Conservation (phyloP, 2,888 invertebrate genomes). For the Hipparchia semele region DNA sequence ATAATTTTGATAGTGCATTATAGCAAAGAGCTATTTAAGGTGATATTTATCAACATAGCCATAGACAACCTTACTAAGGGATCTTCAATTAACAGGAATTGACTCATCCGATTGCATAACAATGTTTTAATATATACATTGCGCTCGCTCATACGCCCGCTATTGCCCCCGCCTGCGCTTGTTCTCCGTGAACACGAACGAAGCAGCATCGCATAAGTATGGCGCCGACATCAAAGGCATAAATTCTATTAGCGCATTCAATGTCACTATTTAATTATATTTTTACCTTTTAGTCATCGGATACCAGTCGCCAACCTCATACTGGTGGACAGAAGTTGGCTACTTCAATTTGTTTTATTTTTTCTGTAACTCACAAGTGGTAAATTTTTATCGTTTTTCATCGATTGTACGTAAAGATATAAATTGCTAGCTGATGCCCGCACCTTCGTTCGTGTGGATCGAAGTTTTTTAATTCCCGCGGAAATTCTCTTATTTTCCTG, state of each 20-base stretch:
- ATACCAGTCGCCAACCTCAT: neutral
- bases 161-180: neutral
- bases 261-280: conserved; percentile 14
- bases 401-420: neutral
- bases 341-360: neutral
- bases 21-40: too few relatives aligned
- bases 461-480: too few relatives aligned
- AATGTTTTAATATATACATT: too few relatives aligned
- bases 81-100: too few relatives aligned
- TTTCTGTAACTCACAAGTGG: neutral
- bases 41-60: too few relatives aligned
- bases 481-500: too few relatives aligned
- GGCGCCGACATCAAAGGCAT: conserved; percentile 23
- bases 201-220: neutral
- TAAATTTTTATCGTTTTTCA: neutral
- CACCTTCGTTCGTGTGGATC: too few relatives aligned
- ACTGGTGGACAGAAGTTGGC: conserved; percentile 6
- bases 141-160: neutral
- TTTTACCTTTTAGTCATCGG: conserved; percentile 13
- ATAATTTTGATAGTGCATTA: too few relatives aligned
- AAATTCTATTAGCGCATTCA: conserved; percentile 24
- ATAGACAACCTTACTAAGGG: too few relatives aligned
- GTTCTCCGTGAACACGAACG: neutral
- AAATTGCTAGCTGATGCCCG: neutral
- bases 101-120: too few relatives aligned